These are phyloP conservation scores for Petrocephalus sullivani DNA, from an alignment of 2,797 vertebrate genomes.

Conservation along the genomic window DNA sequence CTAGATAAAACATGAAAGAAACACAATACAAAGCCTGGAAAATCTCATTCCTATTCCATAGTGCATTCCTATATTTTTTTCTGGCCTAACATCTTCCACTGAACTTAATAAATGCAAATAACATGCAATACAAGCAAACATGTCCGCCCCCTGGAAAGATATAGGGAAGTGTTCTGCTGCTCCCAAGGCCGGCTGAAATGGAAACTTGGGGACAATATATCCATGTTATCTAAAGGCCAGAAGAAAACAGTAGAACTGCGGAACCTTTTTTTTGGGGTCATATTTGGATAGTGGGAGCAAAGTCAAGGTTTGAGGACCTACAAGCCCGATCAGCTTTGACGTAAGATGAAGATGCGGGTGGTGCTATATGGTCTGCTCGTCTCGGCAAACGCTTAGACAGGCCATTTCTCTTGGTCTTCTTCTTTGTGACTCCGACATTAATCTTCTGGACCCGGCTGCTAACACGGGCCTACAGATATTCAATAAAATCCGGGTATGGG, in stretches of 20 bases:
- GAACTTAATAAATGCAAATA: conserved; percentile 11
- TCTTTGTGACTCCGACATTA: conserved; percentile 3
- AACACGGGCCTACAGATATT: conserved; percentile 24
- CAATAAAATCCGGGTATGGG: conserved; percentile 18
- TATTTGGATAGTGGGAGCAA: conserved; percentile 40
- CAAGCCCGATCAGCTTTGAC: not conserved
- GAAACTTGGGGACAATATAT: not conserved
- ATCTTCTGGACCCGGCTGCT: conserved; percentile 20
- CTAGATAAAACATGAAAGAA: not conserved
- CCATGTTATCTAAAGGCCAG: not conserved
- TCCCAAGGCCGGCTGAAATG: conserved; percentile 20
- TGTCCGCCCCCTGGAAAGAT: conserved; percentile 9
- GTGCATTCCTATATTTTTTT: not conserved
- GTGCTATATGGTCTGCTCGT: not conserved
- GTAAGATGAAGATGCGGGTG: not conserved
- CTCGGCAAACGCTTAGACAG: not conserved
- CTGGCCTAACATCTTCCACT: not conserved
- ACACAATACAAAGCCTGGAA: not conserved
- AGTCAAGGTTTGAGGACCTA: not conserved
- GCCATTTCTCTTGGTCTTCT: not conserved
- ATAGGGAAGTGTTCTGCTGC: conserved; percentile 10
- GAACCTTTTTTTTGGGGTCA: conserved; percentile 18
- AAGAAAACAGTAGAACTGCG: conserved; percentile 31
- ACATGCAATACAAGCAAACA: not conserved
- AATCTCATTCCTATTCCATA: not conserved